phyloP scores from a whole-genome alignment of 2,797 vertebrate species.

The Triplophysa yarkandensis region DNA sequence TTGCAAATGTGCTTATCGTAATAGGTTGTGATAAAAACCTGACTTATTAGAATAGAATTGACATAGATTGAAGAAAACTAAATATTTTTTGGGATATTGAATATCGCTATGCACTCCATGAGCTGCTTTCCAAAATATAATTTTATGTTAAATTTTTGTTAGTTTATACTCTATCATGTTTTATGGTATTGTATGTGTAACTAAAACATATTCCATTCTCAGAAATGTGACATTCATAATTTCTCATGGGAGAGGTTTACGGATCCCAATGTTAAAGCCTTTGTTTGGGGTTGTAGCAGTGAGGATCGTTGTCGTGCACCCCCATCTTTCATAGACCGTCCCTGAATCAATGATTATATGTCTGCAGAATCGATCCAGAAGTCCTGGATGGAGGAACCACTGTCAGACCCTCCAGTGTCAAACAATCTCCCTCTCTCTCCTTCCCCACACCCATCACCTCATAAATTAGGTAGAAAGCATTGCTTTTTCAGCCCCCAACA shows the following conservation, averaged over 20 bases:
- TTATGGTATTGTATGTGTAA: background rate
- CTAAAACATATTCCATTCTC: background rate
- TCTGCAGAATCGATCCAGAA: slow-evolving; percentile 56
- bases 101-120: too few relatives aligned
- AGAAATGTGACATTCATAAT: background rate
- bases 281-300: slow-evolving; percentile 41
- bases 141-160: too few relatives aligned
- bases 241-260: background rate
- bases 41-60: too few relatives aligned
- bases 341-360: slow-evolving; percentile 54
- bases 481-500: slow-evolving; percentile 38
- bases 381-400: slow-evolving; percentile 42
- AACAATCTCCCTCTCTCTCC: slow-evolving; percentile 9
- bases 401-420: slow-evolving; percentile 39
- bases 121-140: too few relatives aligned
- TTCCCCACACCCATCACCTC: slow-evolving; percentile 31
- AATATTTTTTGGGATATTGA: too few relatives aligned
- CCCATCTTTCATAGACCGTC: slow-evolving; percentile 42
- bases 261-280: slow-evolving; percentile 21
- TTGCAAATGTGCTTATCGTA: too few relatives aligned
- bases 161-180: too few relatives aligned
- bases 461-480: slow-evolving; percentile 53
- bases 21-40: too few relatives aligned
- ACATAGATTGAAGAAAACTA: too few relatives aligned
- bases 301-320: slow-evolving; percentile 26